Conservation (phyloP, 2,113 vertebrate genomes). For the Climacteris rufus region DNA sequence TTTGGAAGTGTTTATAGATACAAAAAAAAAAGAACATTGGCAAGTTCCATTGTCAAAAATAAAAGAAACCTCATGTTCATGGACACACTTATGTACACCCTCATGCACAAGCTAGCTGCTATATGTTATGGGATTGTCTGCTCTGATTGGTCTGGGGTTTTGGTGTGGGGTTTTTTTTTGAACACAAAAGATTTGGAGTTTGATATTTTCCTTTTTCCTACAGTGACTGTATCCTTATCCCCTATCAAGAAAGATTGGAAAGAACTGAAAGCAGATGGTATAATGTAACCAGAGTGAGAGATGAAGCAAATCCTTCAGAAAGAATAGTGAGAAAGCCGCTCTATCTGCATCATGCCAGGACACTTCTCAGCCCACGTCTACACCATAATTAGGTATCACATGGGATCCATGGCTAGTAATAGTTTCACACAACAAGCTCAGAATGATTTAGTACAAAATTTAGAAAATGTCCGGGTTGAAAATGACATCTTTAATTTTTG, state of each 20-base stretch:
- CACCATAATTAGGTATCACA: conserved; percentile 8
- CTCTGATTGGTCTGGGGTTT: background rate
- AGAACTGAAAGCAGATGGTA: background rate
- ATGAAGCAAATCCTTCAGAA: background rate
- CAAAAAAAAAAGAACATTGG: background rate
- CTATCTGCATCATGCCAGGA: background rate
- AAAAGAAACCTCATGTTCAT: background rate
- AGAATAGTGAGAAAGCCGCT: background rate
- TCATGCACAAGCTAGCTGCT: background rate
- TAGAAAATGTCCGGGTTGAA: background rate
- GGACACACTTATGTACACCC: too few relatives aligned
- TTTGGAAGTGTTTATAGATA: background rate
- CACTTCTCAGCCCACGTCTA: conserved; percentile 1
- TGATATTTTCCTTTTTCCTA: background rate
- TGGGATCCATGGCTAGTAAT: background rate
- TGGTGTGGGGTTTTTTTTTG: background rate
- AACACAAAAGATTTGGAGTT: background rate
- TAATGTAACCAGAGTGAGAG: background rate
- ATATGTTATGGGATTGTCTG: background rate
- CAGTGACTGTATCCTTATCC: background rate
- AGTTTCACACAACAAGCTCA: background rate
- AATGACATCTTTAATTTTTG: background rate
- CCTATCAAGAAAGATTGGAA: background rate
- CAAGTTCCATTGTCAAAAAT: background rate
- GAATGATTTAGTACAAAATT: background rate